Evolutionary conservation across 1,140 invertebrate genomes (phyloP), one percentile per base, ranked within the genome.

Genomic region (Caerostris extrusa): DNA sequence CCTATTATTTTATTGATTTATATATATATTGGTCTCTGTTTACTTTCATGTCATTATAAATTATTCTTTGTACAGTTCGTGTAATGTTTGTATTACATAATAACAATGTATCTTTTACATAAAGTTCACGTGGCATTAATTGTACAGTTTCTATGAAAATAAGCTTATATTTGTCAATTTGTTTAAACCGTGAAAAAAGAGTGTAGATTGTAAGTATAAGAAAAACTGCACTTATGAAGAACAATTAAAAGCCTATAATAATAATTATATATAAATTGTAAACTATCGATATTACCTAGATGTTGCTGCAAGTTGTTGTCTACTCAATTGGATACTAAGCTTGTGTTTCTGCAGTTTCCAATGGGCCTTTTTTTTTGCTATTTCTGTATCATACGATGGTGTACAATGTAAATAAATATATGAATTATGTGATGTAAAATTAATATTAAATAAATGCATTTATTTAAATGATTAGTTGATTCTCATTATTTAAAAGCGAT

Each of bases 121-220:
- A 34, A 50, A 53, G 71, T 50, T 71, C 69, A 71, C 34, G 19
- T 34, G n/a, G 8, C 34, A 71, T 71, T 71, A 4, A 34, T 34
- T 71, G 69, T 71, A 71, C 69, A 71, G 69, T 71, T 71, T 71
- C 69, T 19, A 71, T 71, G 19, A 71, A 71, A 71, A 19, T 19
- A 71, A 8, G 69, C 69, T 71, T 71, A 71, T 71, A 71, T 50
- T 71, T 71, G 69, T 71, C 69, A 71, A 71, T 34, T n/a, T 71
- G 69, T 71, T 71, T 34, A 34, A 71, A 34, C 34, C 50, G 69
- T 19, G 69, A 71, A 34, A 71, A 71, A 71, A 71, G 34, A 34
- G 69, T 71, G 69, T 71, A 71, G 69, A 71, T 50, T 0, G 7
- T 71, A 71, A 34, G 10, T 50, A 34, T 34, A 0, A 34, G 19